Base-by-base conservation (phyloP, 2,888 invertebrate genomes). In the Himalopsyche tibetana region DNA sequence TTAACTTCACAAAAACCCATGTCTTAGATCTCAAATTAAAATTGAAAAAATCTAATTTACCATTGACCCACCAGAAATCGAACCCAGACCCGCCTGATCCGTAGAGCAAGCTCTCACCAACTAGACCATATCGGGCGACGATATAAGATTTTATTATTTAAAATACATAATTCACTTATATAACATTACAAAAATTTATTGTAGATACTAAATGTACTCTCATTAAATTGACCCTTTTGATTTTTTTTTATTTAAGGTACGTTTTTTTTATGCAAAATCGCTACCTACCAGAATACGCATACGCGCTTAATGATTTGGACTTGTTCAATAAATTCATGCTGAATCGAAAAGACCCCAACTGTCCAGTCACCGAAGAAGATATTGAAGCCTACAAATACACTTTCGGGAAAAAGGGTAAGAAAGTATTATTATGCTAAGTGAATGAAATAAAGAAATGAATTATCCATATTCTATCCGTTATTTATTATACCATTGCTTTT, bases 311-410 rank as follows among this genome's bases (percentile, higher is more conserved):
- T 83, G 93, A 94, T 88, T 89, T 94, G 74, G 89, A 87, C 3
- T 28, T 91, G 2, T 93, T 94, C 87, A 91, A 92, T 12, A 89
- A 89, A 28, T 40, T 89, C 4, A 91, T 94, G 91, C 89, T 92
- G 83, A 89, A 90, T 5, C 89, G 90, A 15, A 85, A 88, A 28
- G 88, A 87, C 36, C 88, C 36, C 82, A 69, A 81, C 36, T 36
- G 55, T 15, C 51, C 19, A 38, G 90, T 93, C 0, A 91, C 91
- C 15, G 89, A 90, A 17, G 91, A 94, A 81, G 94, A 94, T 84
- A 89, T 94, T 0, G 94, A 94, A 89, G 94, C 94, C 84, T 94
- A 93, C 90, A 94, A 94, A 89, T 95, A 93, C 89, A 93, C 93
- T 90, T 94, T 93, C 89, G 91, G 93, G 69, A 93, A 93, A 90